These are phyloP conservation scores for Lamprotornis superbus DNA, from an alignment of 2,113 vertebrate genomes.

Conservation along the genomic window DNA sequence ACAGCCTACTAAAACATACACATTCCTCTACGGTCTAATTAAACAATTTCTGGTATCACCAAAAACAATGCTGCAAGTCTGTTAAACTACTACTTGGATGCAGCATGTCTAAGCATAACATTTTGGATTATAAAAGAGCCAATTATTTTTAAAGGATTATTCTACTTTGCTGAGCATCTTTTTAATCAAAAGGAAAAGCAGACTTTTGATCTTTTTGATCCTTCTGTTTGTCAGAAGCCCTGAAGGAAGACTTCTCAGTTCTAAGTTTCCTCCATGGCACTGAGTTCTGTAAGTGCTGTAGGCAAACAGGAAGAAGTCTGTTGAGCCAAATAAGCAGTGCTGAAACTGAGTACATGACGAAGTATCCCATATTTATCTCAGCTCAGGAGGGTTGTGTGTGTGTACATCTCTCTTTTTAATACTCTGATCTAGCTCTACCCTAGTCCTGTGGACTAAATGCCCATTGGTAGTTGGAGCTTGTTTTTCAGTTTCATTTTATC, in stretches of 20 bases:
- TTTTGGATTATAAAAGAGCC: not conserved
- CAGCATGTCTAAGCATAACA: not conserved
- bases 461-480: not conserved
- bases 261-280: rapidly evolving
- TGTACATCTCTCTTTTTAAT: not conserved
- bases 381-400: rapidly evolving
- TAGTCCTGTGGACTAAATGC: not conserved
- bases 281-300: not conserved
- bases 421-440: not conserved
- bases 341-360: not conserved
- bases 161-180: not conserved
- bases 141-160: not conserved
- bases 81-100: not conserved
- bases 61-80: not conserved
- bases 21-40: not conserved
- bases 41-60: not conserved
- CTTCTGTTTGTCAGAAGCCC: not conserved
- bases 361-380: not conserved
- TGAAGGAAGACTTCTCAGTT: not conserved
- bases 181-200: not conserved
- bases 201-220: not conserved
- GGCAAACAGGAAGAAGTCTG: not conserved
- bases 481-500: not conserved
- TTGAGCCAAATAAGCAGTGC: not conserved
- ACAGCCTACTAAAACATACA: not conserved